phyloP scores from a whole-genome alignment of 2,888 invertebrate genomes.

The Octodonta nipae region DNA sequence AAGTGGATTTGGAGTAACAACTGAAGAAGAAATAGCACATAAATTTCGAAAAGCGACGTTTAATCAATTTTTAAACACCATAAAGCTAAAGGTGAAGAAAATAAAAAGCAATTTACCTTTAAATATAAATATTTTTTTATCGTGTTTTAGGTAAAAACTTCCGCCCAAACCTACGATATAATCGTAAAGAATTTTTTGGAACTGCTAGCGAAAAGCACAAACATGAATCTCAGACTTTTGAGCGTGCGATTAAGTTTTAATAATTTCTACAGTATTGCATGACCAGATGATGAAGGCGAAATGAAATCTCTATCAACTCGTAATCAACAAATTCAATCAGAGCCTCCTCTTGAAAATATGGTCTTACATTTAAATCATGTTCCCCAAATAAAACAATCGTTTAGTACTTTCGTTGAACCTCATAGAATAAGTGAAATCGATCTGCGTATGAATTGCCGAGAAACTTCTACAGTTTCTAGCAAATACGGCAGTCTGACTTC shows the following conservation, averaged over 20 bases:
- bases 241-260: constrained; percentile 91
- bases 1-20: constrained; percentile 44
- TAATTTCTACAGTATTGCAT: constrained; percentile 62
- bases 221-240: constrained; percentile 76
- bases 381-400: too few species aligned
- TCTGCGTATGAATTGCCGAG: too few species aligned
- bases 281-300: constrained; percentile 43
- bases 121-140: not conserved
- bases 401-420: too few species aligned
- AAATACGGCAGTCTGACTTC: constrained; percentile 31
- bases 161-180: constrained; percentile 56
- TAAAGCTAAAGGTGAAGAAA: constrained; percentile 36
- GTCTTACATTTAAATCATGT: too few species aligned
- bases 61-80: constrained; percentile 41
- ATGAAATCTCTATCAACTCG: not conserved
- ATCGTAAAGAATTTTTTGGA: constrained; percentile 77
- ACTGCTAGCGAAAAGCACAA: constrained; percentile 68
- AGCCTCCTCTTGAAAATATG: not conserved
- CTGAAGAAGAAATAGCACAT: constrained; percentile 45
- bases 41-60: constrained; percentile 49
- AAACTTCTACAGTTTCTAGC: too few species aligned
- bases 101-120: too few species aligned
- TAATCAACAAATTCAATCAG: not conserved
- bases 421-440: too few species aligned
- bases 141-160: constrained; percentile 43